A percentile compares a stretch with the other conserved stretches of the same genome.
These are phyloP conservation scores for Calyptommatus sinebrachiatus DNA, from an alignment of 2,113 vertebrate genomes.

Conservation along the genomic window DNA sequence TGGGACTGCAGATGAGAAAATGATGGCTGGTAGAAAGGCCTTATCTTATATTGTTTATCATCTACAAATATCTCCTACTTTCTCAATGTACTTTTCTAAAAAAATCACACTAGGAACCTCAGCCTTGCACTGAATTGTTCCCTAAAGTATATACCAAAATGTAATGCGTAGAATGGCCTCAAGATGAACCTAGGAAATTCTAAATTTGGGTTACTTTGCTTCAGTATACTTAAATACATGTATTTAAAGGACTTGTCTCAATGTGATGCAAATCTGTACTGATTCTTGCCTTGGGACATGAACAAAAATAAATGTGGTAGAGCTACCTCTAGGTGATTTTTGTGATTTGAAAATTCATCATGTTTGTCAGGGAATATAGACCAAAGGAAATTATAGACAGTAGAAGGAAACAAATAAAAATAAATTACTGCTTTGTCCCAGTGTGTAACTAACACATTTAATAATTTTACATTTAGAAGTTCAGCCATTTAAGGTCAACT, in stretches of 20 bases:
- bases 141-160: background rate
- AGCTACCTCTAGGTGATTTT: constrained; percentile 7
- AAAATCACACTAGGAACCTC: no score
- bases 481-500: background rate
- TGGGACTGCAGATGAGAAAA: background rate
- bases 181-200: background rate
- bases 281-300: constrained; percentile 4
- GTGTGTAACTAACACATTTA: background rate
- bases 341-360: background rate
- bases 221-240: background rate
- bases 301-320: background rate
- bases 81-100: background rate
- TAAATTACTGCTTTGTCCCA: background rate
- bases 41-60: no score
- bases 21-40: background rate
- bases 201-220: background rate
- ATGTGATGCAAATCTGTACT: constrained; percentile 18
- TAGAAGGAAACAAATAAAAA: background rate
- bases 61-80: background rate
- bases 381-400: background rate
- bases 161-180: no score
- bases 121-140: background rate
- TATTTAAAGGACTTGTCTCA: background rate
- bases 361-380: background rate
- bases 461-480: background rate